Evolutionary conservation across 2,113 vertebrate genomes (phyloP).

Genomic region (Platysternon megacephalum): DNA sequence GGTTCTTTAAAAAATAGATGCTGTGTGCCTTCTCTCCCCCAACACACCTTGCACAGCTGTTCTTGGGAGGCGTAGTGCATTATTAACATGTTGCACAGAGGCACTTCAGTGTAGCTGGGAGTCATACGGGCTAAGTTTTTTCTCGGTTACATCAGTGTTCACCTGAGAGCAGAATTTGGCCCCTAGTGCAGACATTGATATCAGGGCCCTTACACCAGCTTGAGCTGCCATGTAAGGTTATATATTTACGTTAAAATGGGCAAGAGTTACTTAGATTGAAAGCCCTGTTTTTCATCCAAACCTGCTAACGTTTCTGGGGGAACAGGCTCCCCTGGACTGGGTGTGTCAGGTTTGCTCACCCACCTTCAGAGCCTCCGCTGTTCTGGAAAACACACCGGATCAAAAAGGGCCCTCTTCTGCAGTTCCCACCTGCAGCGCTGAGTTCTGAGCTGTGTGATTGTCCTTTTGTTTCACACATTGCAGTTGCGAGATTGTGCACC

Average conservation of each 20-base stretch:
- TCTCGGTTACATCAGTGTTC: constrained; percentile 39
- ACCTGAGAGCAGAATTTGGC: constrained; percentile 24
- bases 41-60: constrained; percentile 30
- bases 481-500: not conserved
- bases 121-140: not conserved
- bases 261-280: not conserved
- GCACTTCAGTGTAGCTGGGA: constrained; percentile 17
- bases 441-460: constrained; percentile 22
- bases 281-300: constrained; percentile 27
- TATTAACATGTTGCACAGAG: not conserved
- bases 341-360: constrained; percentile 11
- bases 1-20: constrained; percentile 55
- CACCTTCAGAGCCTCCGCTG: not conserved
- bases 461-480: not conserved
- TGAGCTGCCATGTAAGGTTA: not conserved
- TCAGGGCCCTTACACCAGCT: constrained; percentile 27
- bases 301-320: not conserved
- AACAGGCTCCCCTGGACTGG: constrained; percentile 13
- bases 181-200: constrained; percentile 24
- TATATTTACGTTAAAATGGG: constrained; percentile 21
- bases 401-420: not conserved
- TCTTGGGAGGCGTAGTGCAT: constrained; percentile 51
- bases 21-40: constrained; percentile 43
- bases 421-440: not conserved
- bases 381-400: not conserved